phyloP scores from a whole-genome alignment of 2,113 vertebrate species.

The Sinosuthora webbiana region DNA sequence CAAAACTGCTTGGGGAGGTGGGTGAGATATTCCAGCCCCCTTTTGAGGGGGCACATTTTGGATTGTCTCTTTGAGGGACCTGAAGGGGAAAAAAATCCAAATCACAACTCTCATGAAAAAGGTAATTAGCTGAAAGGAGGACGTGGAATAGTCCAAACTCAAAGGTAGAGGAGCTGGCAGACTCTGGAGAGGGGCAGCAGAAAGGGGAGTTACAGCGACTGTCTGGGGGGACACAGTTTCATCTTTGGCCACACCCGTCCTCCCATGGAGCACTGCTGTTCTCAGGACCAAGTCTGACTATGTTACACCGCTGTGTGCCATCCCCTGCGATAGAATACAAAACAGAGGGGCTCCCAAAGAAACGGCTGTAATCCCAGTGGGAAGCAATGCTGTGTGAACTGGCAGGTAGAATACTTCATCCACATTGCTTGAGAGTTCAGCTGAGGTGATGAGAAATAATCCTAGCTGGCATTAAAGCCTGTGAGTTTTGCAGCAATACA shows the following conservation, averaged over 20 bases:
- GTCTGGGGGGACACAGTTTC: neutral
- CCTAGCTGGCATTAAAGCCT: neutral
- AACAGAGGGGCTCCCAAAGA: neutral
- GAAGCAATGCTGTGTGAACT: neutral
- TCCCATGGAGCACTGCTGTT: accelerated
- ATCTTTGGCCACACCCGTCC: neutral
- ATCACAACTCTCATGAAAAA: neutral
- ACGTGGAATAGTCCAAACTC: neutral
- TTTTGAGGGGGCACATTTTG: no score
- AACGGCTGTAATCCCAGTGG: accelerated
- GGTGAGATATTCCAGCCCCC: neutral
- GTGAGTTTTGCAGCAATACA: neutral
- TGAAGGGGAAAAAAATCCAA: accelerated
- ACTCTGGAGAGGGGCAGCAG: neutral
- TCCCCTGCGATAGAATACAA: accelerated
- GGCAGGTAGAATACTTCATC: neutral
- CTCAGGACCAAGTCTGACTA: neutral
- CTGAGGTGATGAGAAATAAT: neutral
- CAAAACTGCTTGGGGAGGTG: accelerated
- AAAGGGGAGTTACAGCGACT: no score
- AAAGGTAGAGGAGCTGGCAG: neutral
- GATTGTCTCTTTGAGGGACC: neutral
- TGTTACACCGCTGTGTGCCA: accelerated
- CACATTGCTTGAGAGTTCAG: neutral
- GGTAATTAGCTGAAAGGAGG: neutral